Percentiles rank a stretch among this genome's conserved stretches.
Evolutionary conservation across 2,113 vertebrate species (phyloP).

Genomic region (Geococcyx californianus): DNA sequence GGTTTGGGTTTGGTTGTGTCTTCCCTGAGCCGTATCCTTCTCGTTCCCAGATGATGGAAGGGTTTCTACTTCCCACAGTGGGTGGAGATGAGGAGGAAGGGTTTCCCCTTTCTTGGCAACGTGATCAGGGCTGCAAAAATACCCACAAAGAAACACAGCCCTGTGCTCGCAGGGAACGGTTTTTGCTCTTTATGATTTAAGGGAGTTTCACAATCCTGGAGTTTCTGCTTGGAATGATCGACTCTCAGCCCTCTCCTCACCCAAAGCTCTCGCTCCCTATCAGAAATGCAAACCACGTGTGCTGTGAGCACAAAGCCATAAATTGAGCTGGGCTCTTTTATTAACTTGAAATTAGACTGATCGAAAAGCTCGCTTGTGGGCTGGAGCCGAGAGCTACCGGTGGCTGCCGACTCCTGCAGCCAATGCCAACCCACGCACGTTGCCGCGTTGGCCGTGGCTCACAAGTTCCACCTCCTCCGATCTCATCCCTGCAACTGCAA

Average conservation of each 20-base stretch:
- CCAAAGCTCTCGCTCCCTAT: not conserved
- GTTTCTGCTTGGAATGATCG: not conserved
- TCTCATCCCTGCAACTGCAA: too few species aligned
- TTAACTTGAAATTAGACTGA: not conserved
- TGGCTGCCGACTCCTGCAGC: too few species aligned
- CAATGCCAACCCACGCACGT: too few species aligned
- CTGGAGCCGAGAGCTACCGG: not conserved
- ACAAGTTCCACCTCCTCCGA: too few species aligned
- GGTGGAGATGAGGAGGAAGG: not conserved
- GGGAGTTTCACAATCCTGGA: fast-evolving
- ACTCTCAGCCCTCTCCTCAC: not conserved
- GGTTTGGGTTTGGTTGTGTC: not conserved
- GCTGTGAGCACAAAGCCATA: not conserved
- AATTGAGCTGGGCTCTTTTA: not conserved
- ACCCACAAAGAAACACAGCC: not conserved
- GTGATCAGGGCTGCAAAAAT: not conserved
- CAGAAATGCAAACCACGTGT: not conserved
- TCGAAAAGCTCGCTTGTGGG: not conserved
- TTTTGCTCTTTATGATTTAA: not conserved
- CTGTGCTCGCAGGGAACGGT: not conserved
- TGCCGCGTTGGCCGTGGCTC: too few species aligned
- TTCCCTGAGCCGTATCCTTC: not conserved
- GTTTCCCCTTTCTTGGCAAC: not conserved
- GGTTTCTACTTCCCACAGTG: not conserved
- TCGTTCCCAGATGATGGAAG: not conserved